These are phyloP conservation scores for Cantharis flavilabris DNA, from an alignment of 2,888 invertebrate species.

Conservation along the genomic window DNA sequence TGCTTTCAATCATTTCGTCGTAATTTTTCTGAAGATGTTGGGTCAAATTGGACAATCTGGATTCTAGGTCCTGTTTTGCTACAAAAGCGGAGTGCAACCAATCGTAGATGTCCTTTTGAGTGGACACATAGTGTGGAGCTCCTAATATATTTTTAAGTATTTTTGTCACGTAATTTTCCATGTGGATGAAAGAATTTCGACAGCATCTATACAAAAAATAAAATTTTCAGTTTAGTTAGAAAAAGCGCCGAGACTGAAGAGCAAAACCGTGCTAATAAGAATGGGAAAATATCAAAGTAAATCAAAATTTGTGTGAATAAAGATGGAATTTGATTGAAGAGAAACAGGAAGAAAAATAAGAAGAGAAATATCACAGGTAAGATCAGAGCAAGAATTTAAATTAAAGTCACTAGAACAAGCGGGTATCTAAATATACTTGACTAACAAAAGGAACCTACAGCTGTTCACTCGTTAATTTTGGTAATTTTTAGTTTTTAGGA, in stretches of 20 bases:
- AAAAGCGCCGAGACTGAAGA: background rate
- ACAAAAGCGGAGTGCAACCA: slow-evolving; percentile 66
- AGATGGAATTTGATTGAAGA: too few species aligned
- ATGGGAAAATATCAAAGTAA: too few species aligned
- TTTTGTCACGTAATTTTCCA: slow-evolving; percentile 45
- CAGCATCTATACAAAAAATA: slow-evolving; percentile 41
- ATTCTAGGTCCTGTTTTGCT: slow-evolving; percentile 66
- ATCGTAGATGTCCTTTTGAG: slow-evolving; percentile 59
- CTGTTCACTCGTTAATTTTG: too few species aligned
- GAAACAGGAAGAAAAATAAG: too few species aligned
- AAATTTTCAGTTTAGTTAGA: background rate
- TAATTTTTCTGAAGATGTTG: slow-evolving; percentile 54
- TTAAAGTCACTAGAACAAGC: too few species aligned
- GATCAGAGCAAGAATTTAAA: too few species aligned
- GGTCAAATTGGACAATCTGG: slow-evolving; percentile 60
- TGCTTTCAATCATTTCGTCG: slow-evolving; percentile 52
- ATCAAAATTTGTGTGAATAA: too few species aligned
- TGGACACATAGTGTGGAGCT: slow-evolving; percentile 42
- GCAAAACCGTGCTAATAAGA: too few species aligned
- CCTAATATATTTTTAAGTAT: slow-evolving; percentile 46
- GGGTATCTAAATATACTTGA: too few species aligned
- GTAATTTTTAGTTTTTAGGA: too few species aligned
- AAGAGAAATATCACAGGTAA: too few species aligned
- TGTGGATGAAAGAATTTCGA: slow-evolving; percentile 43
- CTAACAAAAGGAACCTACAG: too few species aligned